These are phyloP conservation scores for Drosophila gaucha DNA, from an alignment of 2,888 invertebrate species.

Conservation along the genomic window DNA sequence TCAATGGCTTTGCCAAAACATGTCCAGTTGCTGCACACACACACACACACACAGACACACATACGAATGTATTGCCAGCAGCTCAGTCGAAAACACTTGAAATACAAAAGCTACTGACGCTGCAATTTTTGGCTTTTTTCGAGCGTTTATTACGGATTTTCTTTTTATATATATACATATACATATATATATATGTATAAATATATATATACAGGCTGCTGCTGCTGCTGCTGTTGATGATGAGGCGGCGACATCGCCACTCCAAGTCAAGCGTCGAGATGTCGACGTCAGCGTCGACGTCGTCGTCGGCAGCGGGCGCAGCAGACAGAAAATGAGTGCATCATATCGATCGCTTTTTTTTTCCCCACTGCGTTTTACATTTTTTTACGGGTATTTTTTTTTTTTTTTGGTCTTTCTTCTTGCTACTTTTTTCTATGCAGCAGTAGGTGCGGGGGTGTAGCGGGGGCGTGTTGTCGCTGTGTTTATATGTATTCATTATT, in stretches of 20 bases:
- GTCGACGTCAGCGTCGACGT: slow-evolving; percentile 40
- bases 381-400: slow-evolving; percentile 43
- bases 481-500: slow-evolving; percentile 73
- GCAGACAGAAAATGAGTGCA: slow-evolving; percentile 85
- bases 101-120: slow-evolving; percentile 82
- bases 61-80: slow-evolving; percentile 17
- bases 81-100: slow-evolving; percentile 67
- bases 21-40: slow-evolving; percentile 42
- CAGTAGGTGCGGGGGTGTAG: slow-evolving; percentile 34
- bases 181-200: not conserved
- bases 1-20: slow-evolving; percentile 43
- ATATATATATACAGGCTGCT: not conserved
- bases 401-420: slow-evolving; percentile 71
- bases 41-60: slow-evolving; percentile 6
- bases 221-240: slow-evolving; percentile 45
- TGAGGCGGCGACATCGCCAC: slow-evolving; percentile 61
- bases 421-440: slow-evolving; percentile 80
- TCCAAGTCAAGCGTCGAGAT: slow-evolving; percentile 69
- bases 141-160: slow-evolving; percentile 77
- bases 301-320: slow-evolving; percentile 73
- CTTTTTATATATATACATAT: slow-evolving; percentile 19
- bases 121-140: slow-evolving; percentile 83
- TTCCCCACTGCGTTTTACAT: slow-evolving; percentile 71
- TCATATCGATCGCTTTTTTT: slow-evolving; percentile 84
- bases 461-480: slow-evolving; percentile 57